phyloP scores from a whole-genome alignment of 2,888 invertebrate genomes.

The Harmothoe impar region DNA sequence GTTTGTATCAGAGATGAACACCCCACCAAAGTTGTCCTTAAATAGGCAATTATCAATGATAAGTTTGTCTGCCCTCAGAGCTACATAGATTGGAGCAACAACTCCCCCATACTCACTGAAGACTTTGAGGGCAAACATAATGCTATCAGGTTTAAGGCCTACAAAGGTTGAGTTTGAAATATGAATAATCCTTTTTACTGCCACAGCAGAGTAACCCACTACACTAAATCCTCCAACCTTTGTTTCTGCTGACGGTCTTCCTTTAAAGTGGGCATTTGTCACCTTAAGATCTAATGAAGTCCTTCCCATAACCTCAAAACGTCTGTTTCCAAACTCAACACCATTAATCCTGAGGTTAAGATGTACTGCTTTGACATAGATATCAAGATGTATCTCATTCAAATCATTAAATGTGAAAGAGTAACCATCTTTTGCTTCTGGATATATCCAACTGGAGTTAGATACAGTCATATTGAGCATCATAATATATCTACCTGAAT shows the following conservation, averaged over 20 bases:
- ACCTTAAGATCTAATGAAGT: background rate
- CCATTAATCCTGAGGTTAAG: background rate
- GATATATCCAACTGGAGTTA: background rate
- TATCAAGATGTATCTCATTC: background rate
- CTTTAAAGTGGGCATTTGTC: background rate
- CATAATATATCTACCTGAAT: background rate
- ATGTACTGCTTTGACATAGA: background rate
- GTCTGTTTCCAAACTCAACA: background rate
- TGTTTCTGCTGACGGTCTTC: background rate
- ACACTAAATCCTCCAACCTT: conserved; percentile 18
- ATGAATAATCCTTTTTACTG: background rate
- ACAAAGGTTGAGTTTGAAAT: background rate
- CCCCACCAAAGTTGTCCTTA: background rate
- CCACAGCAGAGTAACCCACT: too few species aligned
- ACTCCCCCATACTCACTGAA: background rate
- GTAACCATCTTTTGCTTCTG: background rate
- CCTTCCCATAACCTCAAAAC: background rate
- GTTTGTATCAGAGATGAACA: background rate
- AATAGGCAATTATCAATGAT: background rate
- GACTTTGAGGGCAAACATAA: background rate
- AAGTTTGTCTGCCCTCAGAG: background rate
- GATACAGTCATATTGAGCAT: background rate
- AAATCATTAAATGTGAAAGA: background rate
- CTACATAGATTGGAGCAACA: background rate
- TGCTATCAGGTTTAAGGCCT: background rate